Percentiles rank a stretch among this genome's conserved stretches.
phyloP scores from a whole-genome alignment of 2,888 invertebrate genomes.

The Lumbricus terrestris region DNA sequence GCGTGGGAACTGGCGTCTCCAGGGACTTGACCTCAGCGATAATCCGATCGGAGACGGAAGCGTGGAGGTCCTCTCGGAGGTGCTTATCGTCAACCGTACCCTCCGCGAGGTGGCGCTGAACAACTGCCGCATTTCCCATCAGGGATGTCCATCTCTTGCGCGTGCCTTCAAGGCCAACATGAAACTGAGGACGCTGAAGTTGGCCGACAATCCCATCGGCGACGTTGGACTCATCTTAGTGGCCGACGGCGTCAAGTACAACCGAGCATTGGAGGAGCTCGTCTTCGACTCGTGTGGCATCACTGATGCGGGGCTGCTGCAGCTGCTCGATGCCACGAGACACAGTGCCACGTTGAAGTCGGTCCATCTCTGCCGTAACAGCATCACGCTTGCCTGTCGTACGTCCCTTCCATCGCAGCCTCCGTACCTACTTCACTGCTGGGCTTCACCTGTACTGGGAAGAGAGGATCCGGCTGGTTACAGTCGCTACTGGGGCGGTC shows the following conservation, averaged over 20 bases:
- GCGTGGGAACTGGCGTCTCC: conserved; percentile 45
- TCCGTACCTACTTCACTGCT: neutral
- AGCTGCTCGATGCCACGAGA: conserved; percentile 50
- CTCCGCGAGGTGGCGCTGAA: conserved; percentile 50
- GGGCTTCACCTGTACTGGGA: neutral
- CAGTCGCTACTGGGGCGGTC: neutral
- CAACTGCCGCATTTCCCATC: conserved; percentile 51
- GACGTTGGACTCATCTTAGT: conserved; percentile 50
- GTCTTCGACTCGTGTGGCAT: conserved; percentile 57
- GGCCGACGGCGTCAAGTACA: conserved; percentile 49
- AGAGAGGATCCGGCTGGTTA: neutral
- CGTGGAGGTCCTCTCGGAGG: conserved; percentile 46
- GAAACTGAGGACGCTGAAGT: conserved; percentile 45
- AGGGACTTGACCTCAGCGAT: conserved; percentile 51
- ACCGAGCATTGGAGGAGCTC: conserved; percentile 45
- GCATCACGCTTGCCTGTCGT: conserved; percentile 36
- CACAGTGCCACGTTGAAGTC: conserved; percentile 48
- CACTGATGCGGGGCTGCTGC: conserved; percentile 52
- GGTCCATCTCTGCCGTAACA: conserved; percentile 54
- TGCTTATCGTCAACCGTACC: conserved; percentile 47
- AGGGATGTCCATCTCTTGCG: conserved; percentile 47
- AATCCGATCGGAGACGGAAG: conserved; percentile 52
- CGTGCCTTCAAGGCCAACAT: conserved; percentile 48
- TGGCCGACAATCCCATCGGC: conserved; percentile 50
- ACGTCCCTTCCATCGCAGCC: neutral